Evolutionary conservation across 2,113 vertebrate species (phyloP).

Genomic region (Calyptommatus sinebrachiatus): DNA sequence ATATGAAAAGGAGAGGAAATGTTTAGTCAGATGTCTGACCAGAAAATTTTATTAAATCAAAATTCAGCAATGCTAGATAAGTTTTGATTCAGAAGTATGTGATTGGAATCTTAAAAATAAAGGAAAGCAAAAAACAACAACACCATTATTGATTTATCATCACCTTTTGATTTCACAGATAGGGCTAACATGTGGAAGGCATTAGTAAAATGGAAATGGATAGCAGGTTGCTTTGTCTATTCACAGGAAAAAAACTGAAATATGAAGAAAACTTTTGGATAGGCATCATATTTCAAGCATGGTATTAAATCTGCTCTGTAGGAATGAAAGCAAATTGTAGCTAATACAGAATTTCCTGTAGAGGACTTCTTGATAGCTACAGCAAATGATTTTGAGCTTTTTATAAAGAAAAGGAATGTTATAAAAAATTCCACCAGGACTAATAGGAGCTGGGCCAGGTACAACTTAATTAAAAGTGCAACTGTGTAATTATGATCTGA

Average conservation of each 20-base stretch:
- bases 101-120: no score
- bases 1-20: not conserved
- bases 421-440: not conserved
- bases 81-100: no score
- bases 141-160: no score
- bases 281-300: accelerated
- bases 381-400: not conserved
- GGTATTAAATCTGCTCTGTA: constrained; percentile 5
- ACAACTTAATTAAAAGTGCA: constrained; percentile 12
- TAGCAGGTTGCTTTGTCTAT: no score
- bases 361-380: accelerated
- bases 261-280: not conserved
- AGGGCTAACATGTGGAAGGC: no score
- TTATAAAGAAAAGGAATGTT: not conserved
- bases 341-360: accelerated
- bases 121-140: no score
- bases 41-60: no score
- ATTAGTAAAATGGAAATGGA: no score
- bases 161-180: no score
- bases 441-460: not conserved
- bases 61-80: no score
- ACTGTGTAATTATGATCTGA: not conserved
- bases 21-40: no score
- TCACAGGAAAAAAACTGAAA: not conserved
- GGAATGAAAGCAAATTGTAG: constrained; percentile 9